Conservation (phyloP, 2,113 vertebrate species). For the Xiphias gladius region DNA sequence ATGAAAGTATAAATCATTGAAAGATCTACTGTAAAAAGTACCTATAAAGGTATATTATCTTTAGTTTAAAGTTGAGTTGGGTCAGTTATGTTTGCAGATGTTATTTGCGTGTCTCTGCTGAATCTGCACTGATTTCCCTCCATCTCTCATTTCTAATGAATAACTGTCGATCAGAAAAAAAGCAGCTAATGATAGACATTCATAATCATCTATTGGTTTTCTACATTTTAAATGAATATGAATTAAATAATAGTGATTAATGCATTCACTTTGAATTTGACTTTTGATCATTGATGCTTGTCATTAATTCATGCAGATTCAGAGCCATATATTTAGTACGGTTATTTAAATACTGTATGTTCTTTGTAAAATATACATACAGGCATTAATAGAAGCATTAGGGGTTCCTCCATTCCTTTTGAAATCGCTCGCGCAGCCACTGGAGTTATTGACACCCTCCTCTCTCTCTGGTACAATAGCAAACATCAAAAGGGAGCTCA, state of each 20-base stretch:
- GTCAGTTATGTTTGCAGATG: neutral
- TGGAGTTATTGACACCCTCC: constrained; percentile 41
- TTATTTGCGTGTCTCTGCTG: neutral
- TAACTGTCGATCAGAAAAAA: constrained; percentile 48
- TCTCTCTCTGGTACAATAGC: constrained; percentile 30
- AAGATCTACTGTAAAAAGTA: neutral
- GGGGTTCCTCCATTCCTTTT: constrained; percentile 77
- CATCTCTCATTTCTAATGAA: constrained; percentile 43
- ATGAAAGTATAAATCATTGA: neutral
- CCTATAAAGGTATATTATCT: neutral
- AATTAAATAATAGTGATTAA: constrained; percentile 83
- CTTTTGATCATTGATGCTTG: constrained; percentile 72
- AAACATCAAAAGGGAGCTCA: constrained; percentile 45
- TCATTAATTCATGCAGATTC: constrained; percentile 80
- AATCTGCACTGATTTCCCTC: constrained; percentile 19
- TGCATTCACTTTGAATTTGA: constrained; percentile 80
- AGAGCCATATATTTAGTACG: constrained; percentile 55
- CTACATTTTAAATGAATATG: constrained; percentile 75
- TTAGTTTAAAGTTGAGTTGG: neutral
- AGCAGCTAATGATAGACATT: constrained; percentile 68
- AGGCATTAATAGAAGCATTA: constrained; percentile 69
- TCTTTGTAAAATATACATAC: constrained; percentile 70
- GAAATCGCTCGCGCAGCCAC: constrained; percentile 53
- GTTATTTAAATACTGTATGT: constrained; percentile 72
- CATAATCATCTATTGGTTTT: constrained; percentile 62